Base-by-base conservation (phyloP, 2,113 vertebrate genomes). In the Oryzias melastigma region DNA sequence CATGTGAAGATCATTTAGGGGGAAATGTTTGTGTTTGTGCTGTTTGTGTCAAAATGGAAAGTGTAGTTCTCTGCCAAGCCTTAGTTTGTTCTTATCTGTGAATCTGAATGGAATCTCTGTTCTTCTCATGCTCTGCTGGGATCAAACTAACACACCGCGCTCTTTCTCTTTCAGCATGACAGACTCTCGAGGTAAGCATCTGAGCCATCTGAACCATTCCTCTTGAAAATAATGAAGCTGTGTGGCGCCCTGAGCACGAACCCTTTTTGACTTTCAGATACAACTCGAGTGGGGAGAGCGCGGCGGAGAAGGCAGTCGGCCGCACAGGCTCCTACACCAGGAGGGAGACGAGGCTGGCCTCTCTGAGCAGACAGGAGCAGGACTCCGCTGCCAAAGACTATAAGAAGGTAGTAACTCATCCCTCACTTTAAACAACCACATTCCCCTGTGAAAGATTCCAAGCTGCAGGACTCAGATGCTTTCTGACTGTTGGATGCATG, bases 271-370 rank as follows among this genome's bases (percentile, higher is more conserved):
- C 48, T 48, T 78, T 19, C 44, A 99, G 97, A 87, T 86, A 95
- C 75, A 95, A 99, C 77, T 91, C 92, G 2, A 84, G 91, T 16
- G 85, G 93, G 52, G 95, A 98, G 17, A 82, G 88, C 14, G 85
- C 87, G 0, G 24, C 92, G 0, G 95, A 98, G 25, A 93, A 92
- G 13, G 79, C 90, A 15, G 43, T 90, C 60, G 77, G 91, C 41
- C 91, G 92, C 22, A 86, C 92, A 58, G 92, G 94, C 65, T 93
- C 94, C 1, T 95, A 96, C 73, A 90, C 90, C 1, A 91, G 95
- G 5, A 85, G 95, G 43, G 96, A 98, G 83, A 93, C 92, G 53
- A 93, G 96, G 16, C 85, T 98, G 15, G 91, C 93, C 2, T 88
- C 91, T 16, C 87, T 95, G 52, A 86, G 65, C 22, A 70, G 44